Evolutionary conservation across 2,888 invertebrate genomes (phyloP), one percentile per base, ranked within the genome.

Genomic region (Sinotaia quadrata): DNA sequence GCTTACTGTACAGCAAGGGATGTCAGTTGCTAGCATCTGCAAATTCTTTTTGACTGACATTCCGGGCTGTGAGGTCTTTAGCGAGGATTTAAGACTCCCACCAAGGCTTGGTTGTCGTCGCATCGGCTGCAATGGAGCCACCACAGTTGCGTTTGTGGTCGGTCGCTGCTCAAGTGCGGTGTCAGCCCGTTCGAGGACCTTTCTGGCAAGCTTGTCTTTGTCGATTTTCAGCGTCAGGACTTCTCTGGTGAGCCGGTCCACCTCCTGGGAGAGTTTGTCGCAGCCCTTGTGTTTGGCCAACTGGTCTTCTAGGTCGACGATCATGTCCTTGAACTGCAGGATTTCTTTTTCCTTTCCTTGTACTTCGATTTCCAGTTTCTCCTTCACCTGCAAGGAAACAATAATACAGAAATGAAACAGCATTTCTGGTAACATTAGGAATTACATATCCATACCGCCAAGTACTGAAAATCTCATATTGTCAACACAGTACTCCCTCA

Each of bases 251-350:
- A 65, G 56, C 4, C 15, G n/a, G 8, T 15, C 29, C 8, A 21
- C 24, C 12, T 65, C 63, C 29, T 65, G 21, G 4, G 31, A 41
- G 27, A 65, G n/a, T 18, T 44, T 29, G 41, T 41, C 31, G 37
- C 63, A 65, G 44, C 56, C 54, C 44, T 33, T 65, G 56, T 65
- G 63, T 12, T 41, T 27, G 29, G 44, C 63, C 21, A 65, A 44
- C 56, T 65, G 31, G 33, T 65, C 63, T 8, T 65, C 63, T 12
- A 65, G 56, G 21, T 65, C 63, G 27, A 65, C 63, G 8, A 65
- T 36, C 56, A 65, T n/a, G 63, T 65, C 63, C 27, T 56, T 56
- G 41, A 41, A 18, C 27, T 56, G 37, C n/a, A 37, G 33, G 29
- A 65, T 10, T 33, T 65, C 63, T 0, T 21, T 37, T 7, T 65